Evolutionary conservation across 1,140 invertebrate genomes (phyloP), one percentile per base, ranked within the genome.

Genomic region (Bombus picipes): DNA sequence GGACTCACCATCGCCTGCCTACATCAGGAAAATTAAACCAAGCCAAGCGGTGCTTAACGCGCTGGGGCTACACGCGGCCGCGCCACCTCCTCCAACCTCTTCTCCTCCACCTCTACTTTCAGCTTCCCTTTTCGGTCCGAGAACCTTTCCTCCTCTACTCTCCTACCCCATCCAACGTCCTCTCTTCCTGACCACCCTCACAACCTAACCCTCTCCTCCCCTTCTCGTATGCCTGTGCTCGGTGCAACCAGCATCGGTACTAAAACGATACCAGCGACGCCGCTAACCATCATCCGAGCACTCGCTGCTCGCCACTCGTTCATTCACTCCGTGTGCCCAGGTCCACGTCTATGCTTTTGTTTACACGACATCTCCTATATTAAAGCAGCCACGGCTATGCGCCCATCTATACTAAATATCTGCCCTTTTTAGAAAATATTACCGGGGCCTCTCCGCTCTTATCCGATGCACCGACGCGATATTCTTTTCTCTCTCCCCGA

Each of bases 1-100:
- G 91, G 89, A 92, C 92, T 91, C 88, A 93, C 92, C 94, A 94
- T 93, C 88, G 93, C 91, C 93, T 94, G 94, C 94, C 94, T 95
- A 95, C 94, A 95, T 95, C 94, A 95, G 93, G 94, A 95, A 95
- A 95, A 95, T 95, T 95, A 95, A 95, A 95, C 92, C 94, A 95
- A 95, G 93, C 94, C 94, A 94, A 95, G 94, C 94, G 94, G 92
- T 95, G 94, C 92, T 94, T 95, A 95, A 95, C 94, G 92, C 94
- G 94, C 92, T 94, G 93, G 92, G 93, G 94, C 94, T 94, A 95
- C 93, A 94, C 90, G 92, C 93, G 87, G 74, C 87, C 86, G 91
- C 89, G 91, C 92, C 91, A 93, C 91, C 92, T 92, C 91, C 91
- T 87, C 91, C 91, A 87, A 87, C 90, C 90, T 93, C 91, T 75